Base-by-base conservation (phyloP, 2,888 invertebrate genomes). In the Chydorus sphaericus region DNA sequence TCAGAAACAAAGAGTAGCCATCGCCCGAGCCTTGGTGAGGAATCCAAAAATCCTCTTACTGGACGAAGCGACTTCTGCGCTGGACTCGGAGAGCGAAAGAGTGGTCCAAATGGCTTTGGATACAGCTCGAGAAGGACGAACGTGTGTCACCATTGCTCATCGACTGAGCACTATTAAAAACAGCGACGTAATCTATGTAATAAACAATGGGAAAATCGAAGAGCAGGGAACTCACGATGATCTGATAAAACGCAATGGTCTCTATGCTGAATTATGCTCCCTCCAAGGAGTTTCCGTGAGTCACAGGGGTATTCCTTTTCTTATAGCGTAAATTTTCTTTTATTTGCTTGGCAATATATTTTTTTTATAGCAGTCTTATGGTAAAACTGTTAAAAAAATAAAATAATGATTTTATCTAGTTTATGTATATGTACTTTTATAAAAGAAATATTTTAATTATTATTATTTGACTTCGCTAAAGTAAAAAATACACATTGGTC, bases 141-240 rank as follows among this genome's bases (percentile, higher is more conserved):
- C 91, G 0, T 86, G 85, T 64, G 80, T 91, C 39, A 84, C 86
- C 48, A 88, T 91, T 62, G 90, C 90, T 1, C 91, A 91, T 71
- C 78, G 90, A 6, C 75, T 91, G 56, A 80, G 85, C 16, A 89
- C 90, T 16, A 81, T 90, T 59, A 78, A 83, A 65, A 82, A 83
- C 67, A 85, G 86, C 0, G 85, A 92, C 69, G 71, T 83, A 62
- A 92, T 92, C 60, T 85, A 84, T 63, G 90, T 92, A 6, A 73
- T 92, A 18, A 79, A 85, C 64, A 75, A 77, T 50, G 91, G 91
- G 62, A 70, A 73, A 23, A 79, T 91, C 2, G 80, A 79, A 0
- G 91, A 92, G 66, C 74, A 74, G 62, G 91, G 91, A 26, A 81
- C 78, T 1, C 91, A 89, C 66, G 74, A 75, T 4, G 78, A 88